phyloP scores from a whole-genome alignment of 1,140 invertebrate species.

The Temnothorax nylanderi region DNA sequence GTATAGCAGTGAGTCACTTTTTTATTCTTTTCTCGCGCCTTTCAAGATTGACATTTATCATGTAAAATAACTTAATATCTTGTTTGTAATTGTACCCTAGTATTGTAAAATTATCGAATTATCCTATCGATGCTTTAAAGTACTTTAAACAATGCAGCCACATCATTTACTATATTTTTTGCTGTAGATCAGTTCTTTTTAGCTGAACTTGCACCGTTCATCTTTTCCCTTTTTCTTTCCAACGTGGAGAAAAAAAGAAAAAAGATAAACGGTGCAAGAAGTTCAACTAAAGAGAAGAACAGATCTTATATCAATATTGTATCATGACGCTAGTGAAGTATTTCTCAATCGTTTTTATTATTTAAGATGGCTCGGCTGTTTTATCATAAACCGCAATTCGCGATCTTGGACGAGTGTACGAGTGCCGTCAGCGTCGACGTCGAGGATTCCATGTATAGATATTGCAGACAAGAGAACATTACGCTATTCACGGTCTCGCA shows the following conservation, averaged over 20 bases:
- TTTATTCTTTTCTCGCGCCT: not conserved
- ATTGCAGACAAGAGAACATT: conserved; percentile 95
- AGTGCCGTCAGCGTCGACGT: conserved; percentile 99
- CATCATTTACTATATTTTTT: not conserved
- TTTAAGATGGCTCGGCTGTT: conserved; percentile 96
- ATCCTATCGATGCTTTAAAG: not conserved
- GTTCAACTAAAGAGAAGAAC: too few species aligned
- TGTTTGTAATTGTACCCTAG: not conserved
- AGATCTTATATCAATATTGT: not conserved
- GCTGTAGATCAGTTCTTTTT: too few species aligned
- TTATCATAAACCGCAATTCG: conserved; percentile 99
- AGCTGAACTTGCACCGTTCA: too few species aligned
- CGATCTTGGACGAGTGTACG: conserved; percentile 99
- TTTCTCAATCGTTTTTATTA: not conserved
- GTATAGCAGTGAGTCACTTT: conserved; percentile 91
- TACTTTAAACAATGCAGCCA: not conserved
- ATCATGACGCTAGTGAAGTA: not conserved
- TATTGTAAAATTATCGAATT: not conserved
- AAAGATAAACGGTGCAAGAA: too few species aligned
- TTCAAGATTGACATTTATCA: not conserved
- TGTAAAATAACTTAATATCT: not conserved
- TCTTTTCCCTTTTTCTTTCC: too few species aligned
- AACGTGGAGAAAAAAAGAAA: too few species aligned
- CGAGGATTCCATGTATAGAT: conserved; percentile 98
- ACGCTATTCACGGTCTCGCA: conserved; percentile 99